A percentile compares a stretch with the other conserved stretches of the same genome.
phyloP scores from a whole-genome alignment of 2,888 invertebrate species.

The Scotopteryx bipunctaria region DNA sequence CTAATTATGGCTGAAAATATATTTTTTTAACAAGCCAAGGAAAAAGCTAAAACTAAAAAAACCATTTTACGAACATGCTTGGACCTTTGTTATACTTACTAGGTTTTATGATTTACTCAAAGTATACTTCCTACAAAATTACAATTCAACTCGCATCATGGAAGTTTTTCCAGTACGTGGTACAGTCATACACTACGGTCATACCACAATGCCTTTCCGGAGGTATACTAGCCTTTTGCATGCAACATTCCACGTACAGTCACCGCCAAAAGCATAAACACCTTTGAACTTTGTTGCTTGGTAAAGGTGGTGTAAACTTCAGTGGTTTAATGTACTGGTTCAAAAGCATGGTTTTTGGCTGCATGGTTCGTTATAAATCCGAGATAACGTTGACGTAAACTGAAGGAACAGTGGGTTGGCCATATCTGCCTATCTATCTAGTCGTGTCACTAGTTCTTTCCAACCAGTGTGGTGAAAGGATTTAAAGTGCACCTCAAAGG shows the following conservation, averaged over 20 bases:
- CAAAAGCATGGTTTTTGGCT: conserved; percentile 20
- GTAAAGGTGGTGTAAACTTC: conserved; percentile 21
- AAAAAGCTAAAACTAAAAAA: background rate
- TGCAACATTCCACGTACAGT: conserved; percentile 54
- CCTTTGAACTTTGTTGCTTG: conserved; percentile 6
- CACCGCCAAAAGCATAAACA: conserved; percentile 19
- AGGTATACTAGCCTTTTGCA: conserved; percentile 59
- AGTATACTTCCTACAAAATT: conserved; percentile 33
- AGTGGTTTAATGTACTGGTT: conserved; percentile 17
- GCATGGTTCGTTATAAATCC: no score
- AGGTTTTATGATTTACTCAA: conserved; percentile 19
- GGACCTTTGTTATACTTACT: no score
- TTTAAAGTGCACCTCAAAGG: no score
- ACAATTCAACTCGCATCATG: conserved; percentile 35
- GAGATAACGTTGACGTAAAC: no score
- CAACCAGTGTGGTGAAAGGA: no score
- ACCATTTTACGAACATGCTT: background rate
- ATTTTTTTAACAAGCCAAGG: background rate
- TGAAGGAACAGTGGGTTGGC: no score
- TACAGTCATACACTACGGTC: conserved; percentile 43
- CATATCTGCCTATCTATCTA: no score
- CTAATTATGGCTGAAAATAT: background rate
- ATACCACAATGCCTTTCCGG: conserved; percentile 42
- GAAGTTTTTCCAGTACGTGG: conserved; percentile 35
- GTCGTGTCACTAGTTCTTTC: no score